Conservation (phyloP, 2,113 vertebrate species). For the Cariama cristata region DNA sequence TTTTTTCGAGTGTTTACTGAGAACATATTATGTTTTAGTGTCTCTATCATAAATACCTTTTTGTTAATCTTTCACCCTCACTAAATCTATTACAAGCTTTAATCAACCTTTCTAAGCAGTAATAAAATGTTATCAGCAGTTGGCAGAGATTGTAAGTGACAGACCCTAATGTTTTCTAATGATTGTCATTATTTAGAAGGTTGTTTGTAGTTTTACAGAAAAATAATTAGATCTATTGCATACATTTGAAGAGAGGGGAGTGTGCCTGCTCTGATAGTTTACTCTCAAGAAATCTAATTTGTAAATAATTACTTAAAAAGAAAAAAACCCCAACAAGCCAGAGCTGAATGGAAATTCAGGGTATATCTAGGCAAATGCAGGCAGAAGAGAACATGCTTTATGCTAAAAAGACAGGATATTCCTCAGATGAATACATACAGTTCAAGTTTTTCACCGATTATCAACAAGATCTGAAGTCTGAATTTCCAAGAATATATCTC, state of each 20-base stretch:
- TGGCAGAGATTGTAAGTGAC: slow-evolving; percentile 33
- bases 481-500: not conserved
- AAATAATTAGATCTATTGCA: slow-evolving; percentile 42
- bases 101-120: slow-evolving; percentile 2
- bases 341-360: not conserved
- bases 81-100: slow-evolving; percentile 9
- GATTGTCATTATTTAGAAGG: slow-evolving; percentile 36
- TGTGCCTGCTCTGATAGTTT: not conserved
- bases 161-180: slow-evolving; percentile 48
- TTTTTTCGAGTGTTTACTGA: slow-evolving; percentile 23
- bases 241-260: not conserved
- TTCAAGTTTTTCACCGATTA: not conserved
- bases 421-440: not conserved
- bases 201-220: slow-evolving; percentile 38
- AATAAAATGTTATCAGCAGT: slow-evolving; percentile 52
- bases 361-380: not conserved
- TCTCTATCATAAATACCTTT: slow-evolving; percentile 60
- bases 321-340: accelerated
- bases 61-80: slow-evolving; percentile 62
- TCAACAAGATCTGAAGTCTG: not conserved
- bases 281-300: slow-evolving; percentile 57
- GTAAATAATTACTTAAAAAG: slow-evolving; percentile 58
- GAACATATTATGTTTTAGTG: slow-evolving; percentile 1
- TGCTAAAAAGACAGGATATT: not conserved
- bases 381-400: not conserved